Base-by-base conservation (phyloP, 2,888 invertebrate species). In the Elmis aenea region DNA sequence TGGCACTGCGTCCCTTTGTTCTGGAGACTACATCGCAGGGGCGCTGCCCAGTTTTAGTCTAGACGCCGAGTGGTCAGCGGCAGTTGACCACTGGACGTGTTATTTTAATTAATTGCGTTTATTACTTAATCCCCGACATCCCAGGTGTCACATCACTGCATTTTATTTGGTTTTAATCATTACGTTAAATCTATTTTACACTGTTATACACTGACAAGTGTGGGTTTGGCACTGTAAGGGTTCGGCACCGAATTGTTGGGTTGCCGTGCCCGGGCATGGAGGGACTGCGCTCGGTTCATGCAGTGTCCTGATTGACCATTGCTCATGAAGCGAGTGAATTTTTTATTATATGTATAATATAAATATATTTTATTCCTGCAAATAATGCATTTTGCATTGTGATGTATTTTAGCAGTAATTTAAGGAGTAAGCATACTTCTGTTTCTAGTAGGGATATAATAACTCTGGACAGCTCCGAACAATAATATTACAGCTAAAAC, bases 311-410 rank as follows among this genome's bases (percentile, higher is more conserved):
- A 51, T 29, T 45, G 51, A 57, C 52, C 54, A 54, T 62, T 58
- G 56, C 56, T 58, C 61, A 58, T 62, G 64, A 61, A 61, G 54
- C 57, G 62, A 62, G 63, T 61, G 59, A 58, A 54, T 62, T 62
- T 58, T 54, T 62, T 60, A 59, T 58, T 61, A 64, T 52, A 58
- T 67, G 65, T 68, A 67, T 66, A 66, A 65, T 18, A 18, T 79
- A 79, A 77, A 76, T 81, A 81, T 81, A 79, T 81, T 81, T 80
- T 81, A 81, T 81, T 80, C 76, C 79, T 78, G 79, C 79, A 79
- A 76, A 79, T 42, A 42, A 42, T 79, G 79, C 80, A 79, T 79
- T 80, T 82, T 81, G 81, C 81, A 81, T 81, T 73, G 74, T 75
- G 74, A 75, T 74, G 72, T 74, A 68, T 69, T 69, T 70, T 69